phyloP scores from a whole-genome alignment of 2,113 vertebrate species.

The Varanus salvator region DNA sequence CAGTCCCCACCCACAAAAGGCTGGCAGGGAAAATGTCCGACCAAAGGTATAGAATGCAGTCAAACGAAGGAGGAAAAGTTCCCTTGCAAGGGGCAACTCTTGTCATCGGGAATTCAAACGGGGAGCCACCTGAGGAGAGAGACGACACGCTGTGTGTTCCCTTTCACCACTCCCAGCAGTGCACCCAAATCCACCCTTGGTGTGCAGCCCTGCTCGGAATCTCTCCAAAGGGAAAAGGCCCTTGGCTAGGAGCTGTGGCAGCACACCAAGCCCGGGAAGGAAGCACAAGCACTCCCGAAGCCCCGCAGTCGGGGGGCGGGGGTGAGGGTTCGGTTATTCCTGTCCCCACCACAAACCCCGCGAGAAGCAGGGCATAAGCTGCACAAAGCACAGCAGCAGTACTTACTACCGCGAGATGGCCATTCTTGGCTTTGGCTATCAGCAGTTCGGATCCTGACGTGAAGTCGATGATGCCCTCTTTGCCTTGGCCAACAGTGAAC shows the following conservation, averaged over 20 bases:
- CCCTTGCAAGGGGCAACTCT: not conserved
- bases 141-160: not conserved
- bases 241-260: no score
- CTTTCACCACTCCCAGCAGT: not conserved
- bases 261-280: no score
- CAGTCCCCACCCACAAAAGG: constrained; percentile 46
- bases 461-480: constrained; percentile 95
- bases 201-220: not conserved
- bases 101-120: constrained; percentile 98
- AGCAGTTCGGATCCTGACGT: constrained; percentile 92
- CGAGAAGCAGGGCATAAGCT: no score
- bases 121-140: constrained; percentile 87
- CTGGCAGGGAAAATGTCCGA: constrained; percentile 32
- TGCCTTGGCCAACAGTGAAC: constrained; percentile 88
- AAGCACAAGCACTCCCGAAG: not conserved
- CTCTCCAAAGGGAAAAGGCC: not conserved
- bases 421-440: constrained; percentile 94
- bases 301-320: no score
- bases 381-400: no score
- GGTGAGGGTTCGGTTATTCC: not conserved
- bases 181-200: not conserved
- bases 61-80: constrained; percentile 64
- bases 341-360: not conserved
- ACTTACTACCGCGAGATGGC: constrained; percentile 97
- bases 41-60: constrained; percentile 25